Conservation (phyloP, 2,888 invertebrate species). For the Pyrrhia umbra region DNA sequence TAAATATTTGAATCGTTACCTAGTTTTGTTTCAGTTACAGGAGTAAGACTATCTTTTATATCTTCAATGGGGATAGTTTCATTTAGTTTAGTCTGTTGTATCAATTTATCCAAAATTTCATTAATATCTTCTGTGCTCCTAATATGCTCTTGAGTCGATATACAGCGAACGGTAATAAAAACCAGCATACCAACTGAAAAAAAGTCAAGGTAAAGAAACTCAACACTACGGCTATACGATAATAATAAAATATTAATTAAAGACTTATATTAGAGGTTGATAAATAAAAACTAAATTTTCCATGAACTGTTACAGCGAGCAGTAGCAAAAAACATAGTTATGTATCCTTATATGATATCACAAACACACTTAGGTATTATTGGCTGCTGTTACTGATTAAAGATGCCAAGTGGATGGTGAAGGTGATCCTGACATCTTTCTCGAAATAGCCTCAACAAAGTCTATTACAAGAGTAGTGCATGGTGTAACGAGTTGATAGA, state of each 20-base stretch:
- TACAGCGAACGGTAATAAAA: constrained; percentile 13
- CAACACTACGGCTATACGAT: background rate
- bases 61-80: constrained; percentile 28
- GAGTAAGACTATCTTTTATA: constrained; percentile 11
- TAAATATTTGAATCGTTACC: constrained; percentile 67
- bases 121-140: constrained; percentile 59
- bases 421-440: no score
- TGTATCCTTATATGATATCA: no score
- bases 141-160: constrained; percentile 21
- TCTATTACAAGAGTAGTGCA: constrained; percentile 4
- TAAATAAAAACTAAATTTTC: no score
- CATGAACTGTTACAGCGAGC: no score
- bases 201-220: background rate
- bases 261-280: no score
- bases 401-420: no score
- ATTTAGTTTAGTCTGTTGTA: constrained; percentile 53
- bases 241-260: background rate
- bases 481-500: constrained; percentile 6
- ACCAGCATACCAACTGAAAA: constrained; percentile 47
- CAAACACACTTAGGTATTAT: no score
- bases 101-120: constrained; percentile 62
- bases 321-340: no score
- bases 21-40: constrained; percentile 28
- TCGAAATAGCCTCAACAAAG: no score
- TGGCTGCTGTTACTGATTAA: no score